Base-by-base conservation (phyloP, 2,888 invertebrate species). In the Acanthosoma haemorrhoidale region DNA sequence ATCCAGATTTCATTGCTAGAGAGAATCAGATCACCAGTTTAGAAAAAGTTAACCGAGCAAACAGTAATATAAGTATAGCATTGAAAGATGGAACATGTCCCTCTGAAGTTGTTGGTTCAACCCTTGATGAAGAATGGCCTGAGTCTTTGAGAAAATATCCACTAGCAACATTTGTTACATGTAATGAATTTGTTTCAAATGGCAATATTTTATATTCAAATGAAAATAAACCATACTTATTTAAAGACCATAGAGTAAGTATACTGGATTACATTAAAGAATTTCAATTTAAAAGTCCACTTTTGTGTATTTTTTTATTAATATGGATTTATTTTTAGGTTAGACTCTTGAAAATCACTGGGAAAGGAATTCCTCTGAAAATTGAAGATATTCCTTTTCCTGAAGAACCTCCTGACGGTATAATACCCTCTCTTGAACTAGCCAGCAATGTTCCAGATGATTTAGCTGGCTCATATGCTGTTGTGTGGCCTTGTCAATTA, bases 401-500 rank as follows among this genome's bases (percentile, higher is more conserved):
- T 16, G 68, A 68, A 31, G 41, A 58, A 15, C 68, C 68, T 21
- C 68, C 68, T 8, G 51, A 51, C 32, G 15, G n/a, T 5, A n/a
- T 68, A 1, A 15, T 31, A 18, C 68, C 68, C 15, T 18, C 57
- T 51, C 68, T 68, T 25, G 32, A 36, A 36, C 36, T 29, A 21
- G 31, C 32, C 32, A 13, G 15, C 2, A 13, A 16, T 18, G 51
- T 32, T 25, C 68, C 68, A 5, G 15, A 64, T n/a, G 68, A 68
- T 36, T 41, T 68, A 15, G 43, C 36, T 32, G 57, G 57, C 11
- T 39, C 57, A 16, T 68, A 57, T n/a, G 51, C 68, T 32, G 34
- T 68, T 29, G 9, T 68, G 58, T 68, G 68, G 68, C 57, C 68
- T 16, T 68, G 68, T 25, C 68, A 57, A 15, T 32, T 68, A n/a